Evolutionary conservation across 2,797 vertebrate genomes (phyloP).

Genomic region (Lagorchestes hirsutus): DNA sequence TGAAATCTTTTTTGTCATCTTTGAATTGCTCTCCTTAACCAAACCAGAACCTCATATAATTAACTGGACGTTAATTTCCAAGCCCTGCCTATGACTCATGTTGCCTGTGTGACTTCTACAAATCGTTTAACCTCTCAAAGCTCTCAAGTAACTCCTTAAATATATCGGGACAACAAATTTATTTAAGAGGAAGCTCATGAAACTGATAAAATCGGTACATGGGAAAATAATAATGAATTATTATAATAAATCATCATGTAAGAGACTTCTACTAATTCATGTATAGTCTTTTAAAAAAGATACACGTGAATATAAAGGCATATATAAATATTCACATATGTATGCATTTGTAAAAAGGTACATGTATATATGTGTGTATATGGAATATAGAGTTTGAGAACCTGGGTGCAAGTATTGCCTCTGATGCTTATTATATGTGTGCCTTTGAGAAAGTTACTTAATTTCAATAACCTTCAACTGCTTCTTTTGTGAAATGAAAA

Average conservation of each 20-base stretch:
- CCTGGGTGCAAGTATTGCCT: not conserved
- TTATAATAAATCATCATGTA: not conserved
- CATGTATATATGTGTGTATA: no score
- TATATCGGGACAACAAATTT: not conserved
- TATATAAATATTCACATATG: not conserved
- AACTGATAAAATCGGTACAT: not conserved
- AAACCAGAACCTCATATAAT: no score
- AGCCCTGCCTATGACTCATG: no score
- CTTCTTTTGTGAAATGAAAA: no score
- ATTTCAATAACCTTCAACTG: no score
- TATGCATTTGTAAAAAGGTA: not conserved
- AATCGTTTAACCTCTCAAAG: not conserved
- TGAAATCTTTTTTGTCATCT: not conserved
- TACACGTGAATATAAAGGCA: not conserved
- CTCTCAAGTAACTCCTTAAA: not conserved
- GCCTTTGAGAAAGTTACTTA: no score
- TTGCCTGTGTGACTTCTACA: not conserved
- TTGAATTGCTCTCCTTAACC: no score
- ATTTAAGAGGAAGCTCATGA: not conserved
- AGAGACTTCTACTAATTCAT: not conserved
- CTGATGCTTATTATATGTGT: not conserved
- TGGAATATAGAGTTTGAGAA: not conserved
- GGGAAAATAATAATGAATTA: not conserved
- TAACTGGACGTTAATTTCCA: no score
- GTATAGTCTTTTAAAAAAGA: not conserved